These are phyloP conservation scores for Elysia crispata DNA, from an alignment of 2,888 invertebrate species.

Conservation along the genomic window DNA sequence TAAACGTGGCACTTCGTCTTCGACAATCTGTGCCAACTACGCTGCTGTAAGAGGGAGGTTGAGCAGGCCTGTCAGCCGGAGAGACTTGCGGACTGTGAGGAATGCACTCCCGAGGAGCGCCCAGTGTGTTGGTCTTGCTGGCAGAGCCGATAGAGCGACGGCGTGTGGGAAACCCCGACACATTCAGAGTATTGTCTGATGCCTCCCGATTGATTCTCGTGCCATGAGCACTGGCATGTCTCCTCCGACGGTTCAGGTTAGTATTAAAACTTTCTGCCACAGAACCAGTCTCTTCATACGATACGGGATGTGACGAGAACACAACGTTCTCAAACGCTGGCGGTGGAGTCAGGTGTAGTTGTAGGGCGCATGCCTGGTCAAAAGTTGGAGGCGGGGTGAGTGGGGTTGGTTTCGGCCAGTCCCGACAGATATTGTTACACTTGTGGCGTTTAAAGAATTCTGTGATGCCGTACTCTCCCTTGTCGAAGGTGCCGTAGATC, in stretches of 20 bases:
- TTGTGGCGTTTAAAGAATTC: slow-evolving; percentile 63
- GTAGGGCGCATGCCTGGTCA: slow-evolving; percentile 22
- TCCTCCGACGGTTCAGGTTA: not conserved
- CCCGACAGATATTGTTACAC: slow-evolving; percentile 60
- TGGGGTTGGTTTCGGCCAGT: slow-evolving; percentile 54
- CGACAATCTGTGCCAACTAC: not conserved
- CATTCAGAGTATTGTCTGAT: not conserved
- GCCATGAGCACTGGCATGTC: not conserved
- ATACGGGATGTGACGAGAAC: slow-evolving; percentile 17
- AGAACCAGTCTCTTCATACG: not conserved
- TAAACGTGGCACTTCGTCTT: too few species aligned
- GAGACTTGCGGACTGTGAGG: not conserved
- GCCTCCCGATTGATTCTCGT: not conserved
- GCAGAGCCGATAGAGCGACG: not conserved
- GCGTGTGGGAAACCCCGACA: not conserved
- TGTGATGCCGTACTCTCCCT: slow-evolving; percentile 61
- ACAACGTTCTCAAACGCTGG: slow-evolving; percentile 38
- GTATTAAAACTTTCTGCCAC: too few species aligned
- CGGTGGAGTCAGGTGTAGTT: slow-evolving; percentile 15
- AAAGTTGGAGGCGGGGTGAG: slow-evolving; percentile 46
- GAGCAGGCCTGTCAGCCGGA: not conserved
- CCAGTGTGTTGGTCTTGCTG: not conserved
- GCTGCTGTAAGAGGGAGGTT: not conserved
- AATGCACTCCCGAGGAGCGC: not conserved
- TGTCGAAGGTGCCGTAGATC: slow-evolving; percentile 57